These are phyloP conservation scores for Sepioteuthis lessoniana DNA, from an alignment of 2,888 invertebrate species.

Conservation along the genomic window DNA sequence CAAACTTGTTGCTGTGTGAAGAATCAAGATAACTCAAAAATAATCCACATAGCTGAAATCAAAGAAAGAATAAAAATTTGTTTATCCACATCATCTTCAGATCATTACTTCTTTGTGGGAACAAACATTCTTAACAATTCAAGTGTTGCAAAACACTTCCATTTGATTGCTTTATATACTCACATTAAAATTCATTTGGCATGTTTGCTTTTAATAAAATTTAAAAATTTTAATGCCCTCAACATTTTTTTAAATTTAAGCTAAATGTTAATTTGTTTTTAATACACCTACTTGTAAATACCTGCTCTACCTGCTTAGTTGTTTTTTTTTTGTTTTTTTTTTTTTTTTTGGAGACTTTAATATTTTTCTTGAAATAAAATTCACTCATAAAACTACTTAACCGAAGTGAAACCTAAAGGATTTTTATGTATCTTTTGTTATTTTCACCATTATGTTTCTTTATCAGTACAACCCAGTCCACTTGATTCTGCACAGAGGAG, in stretches of 20 bases:
- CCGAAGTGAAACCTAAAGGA: too few species aligned
- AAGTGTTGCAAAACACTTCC: too few species aligned
- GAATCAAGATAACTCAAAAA: too few species aligned
- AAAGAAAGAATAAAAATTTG: too few species aligned
- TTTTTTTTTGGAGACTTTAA: not conserved
- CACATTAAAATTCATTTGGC: not conserved
- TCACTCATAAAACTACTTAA: not conserved
- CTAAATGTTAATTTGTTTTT: not conserved
- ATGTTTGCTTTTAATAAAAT: not conserved
- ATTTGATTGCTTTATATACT: too few species aligned
- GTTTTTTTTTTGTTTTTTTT: too few species aligned
- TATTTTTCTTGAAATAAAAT: not conserved
- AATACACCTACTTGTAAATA: not conserved
- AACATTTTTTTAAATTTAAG: too few species aligned
- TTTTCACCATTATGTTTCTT: not conserved
- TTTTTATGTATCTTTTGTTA: not conserved
- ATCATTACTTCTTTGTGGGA: too few species aligned
- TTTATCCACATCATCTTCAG: too few species aligned
- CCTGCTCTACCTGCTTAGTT: not conserved
- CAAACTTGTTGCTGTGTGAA: too few species aligned
- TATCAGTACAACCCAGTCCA: conserved; percentile 89
- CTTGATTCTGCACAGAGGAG: conserved; percentile 83
- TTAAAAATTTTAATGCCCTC: not conserved
- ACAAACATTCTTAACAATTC: too few species aligned
- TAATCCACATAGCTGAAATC: too few species aligned